phyloP scores from a whole-genome alignment of 2,113 vertebrate species.

The Lipophrys pholis region DNA sequence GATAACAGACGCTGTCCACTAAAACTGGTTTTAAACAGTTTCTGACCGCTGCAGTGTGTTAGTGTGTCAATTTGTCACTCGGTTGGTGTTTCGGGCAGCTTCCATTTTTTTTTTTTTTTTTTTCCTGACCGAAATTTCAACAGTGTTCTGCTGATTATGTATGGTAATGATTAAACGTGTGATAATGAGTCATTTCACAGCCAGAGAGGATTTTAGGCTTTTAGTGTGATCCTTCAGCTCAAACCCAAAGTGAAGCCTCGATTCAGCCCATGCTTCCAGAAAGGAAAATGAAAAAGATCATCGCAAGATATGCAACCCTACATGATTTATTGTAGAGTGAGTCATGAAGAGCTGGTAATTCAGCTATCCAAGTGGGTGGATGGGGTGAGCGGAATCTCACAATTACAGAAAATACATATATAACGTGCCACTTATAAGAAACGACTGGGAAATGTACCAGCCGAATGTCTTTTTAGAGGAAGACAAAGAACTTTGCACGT shows the following conservation, averaged over 20 bases:
- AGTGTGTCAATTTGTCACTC: slow-evolving; percentile 12
- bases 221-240: slow-evolving; percentile 8
- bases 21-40: not conserved
- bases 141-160: slow-evolving; percentile 17
- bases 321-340: not conserved
- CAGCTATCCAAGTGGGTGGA: not conserved
- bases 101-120: no score
- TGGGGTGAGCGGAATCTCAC: not conserved
- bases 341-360: not conserved
- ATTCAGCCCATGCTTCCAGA: not conserved
- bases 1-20: not conserved
- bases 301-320: not conserved
- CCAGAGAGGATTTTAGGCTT: slow-evolving; percentile 20
- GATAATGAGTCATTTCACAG: slow-evolving; percentile 45
- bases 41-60: not conserved
- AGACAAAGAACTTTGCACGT: no score
- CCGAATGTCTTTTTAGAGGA: no score
- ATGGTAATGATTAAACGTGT: slow-evolving; percentile 32
- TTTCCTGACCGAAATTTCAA: slow-evolving; percentile 27
- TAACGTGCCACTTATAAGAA: not conserved
- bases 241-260: slow-evolving; percentile 33
- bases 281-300: not conserved
- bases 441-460: no score
- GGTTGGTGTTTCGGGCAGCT: slow-evolving; percentile 21
- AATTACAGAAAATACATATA: not conserved